Conservation (phyloP, 2,797 vertebrate genomes). For the Emys orbicularis region DNA sequence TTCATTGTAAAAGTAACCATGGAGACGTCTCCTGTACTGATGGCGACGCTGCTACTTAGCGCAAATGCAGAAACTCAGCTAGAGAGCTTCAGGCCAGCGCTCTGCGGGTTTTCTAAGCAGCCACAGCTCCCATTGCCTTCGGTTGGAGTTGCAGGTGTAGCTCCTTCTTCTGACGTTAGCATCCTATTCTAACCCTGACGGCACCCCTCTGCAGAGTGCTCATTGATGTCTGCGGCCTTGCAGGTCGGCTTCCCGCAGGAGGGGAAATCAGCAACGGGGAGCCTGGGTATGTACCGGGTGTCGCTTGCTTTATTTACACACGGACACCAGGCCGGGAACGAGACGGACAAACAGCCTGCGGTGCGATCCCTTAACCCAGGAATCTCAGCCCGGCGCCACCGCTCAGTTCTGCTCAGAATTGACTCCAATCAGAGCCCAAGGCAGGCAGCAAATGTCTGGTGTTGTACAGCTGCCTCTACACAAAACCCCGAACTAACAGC, state of each 20-base stretch:
- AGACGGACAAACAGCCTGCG: not conserved
- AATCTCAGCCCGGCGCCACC: not conserved
- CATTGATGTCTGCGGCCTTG: not conserved
- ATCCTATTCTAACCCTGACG: too few relatives aligned
- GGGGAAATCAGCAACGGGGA: not conserved
- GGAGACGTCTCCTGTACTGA: not conserved
- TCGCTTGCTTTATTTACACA: not conserved
- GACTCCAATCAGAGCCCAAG: not conserved
- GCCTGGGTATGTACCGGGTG: not conserved
- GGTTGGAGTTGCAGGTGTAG: too few relatives aligned
- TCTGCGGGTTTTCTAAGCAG: too few relatives aligned
- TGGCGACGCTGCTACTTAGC: too few relatives aligned
- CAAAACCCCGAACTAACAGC: not conserved
- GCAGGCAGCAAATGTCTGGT: not conserved
- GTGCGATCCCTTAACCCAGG: not conserved
- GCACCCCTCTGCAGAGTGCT: too few relatives aligned
- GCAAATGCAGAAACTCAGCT: not conserved
- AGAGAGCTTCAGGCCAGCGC: not conserved
- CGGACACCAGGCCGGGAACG: not conserved
- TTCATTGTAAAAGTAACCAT: not conserved
- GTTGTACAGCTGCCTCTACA: not conserved
- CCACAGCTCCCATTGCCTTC: too few relatives aligned
- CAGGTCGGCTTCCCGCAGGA: not conserved
- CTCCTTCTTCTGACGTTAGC: too few relatives aligned
- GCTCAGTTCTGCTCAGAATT: not conserved